These are phyloP conservation scores for Drosophila arizonae DNA, from an alignment of 1,140 invertebrate species.

Conservation along the genomic window DNA sequence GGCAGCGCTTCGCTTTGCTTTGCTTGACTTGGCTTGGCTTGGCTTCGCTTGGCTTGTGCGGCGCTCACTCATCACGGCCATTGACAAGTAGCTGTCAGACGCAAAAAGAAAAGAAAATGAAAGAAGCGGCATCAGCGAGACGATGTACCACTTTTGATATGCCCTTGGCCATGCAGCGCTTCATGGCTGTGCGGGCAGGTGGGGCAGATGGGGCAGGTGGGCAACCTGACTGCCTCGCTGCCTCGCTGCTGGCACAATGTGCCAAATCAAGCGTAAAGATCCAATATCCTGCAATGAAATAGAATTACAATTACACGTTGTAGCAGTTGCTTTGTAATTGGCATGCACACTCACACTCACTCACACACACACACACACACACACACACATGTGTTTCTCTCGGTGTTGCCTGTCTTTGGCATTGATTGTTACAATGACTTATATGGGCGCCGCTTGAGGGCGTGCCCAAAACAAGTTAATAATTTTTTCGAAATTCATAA, in stretches of 20 bases:
- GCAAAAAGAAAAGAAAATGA: conserved; percentile 25
- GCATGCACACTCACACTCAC: neutral
- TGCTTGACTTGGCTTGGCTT: conserved; percentile 19
- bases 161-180: conserved; percentile 29
- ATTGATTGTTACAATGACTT: conserved; percentile 16
- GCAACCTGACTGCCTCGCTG: conserved; percentile 1
- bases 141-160: conserved; percentile 66
- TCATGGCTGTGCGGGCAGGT: neutral
- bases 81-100: conserved; percentile 79
- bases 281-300: conserved; percentile 76
- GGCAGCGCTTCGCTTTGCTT: neutral
- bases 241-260: conserved; percentile 51
- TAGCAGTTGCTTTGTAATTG: conserved; percentile 9
- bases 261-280: conserved; percentile 76
- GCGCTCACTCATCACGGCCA: conserved; percentile 68
- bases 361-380: neutral
- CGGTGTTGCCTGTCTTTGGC: conserved; percentile 39
- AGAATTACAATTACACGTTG: conserved; percentile 64
- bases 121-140: conserved; percentile 31
- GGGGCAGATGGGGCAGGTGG: conserved; percentile 1
- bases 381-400: conserved; percentile 31
- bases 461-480: too few species aligned
- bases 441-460: neutral
- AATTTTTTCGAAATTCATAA: too few species aligned
- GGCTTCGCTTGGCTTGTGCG: conserved; percentile 17